Conservation (phyloP, 2,888 invertebrate genomes). For the Rhorus exstirpatorius region DNA sequence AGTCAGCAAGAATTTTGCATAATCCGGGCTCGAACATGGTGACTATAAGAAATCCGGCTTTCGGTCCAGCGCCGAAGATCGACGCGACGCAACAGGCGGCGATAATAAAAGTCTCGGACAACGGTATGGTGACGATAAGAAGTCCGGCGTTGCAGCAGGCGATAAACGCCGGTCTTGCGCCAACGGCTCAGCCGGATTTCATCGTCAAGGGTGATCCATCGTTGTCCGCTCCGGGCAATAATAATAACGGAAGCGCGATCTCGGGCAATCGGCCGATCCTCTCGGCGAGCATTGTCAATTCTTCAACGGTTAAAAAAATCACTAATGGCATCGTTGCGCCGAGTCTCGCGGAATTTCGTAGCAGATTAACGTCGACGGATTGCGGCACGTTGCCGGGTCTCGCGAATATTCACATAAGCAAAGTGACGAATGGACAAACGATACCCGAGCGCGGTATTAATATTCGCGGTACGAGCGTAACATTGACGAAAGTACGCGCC, state of each 20-base stretch:
- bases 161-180: slow-evolving; percentile 84
- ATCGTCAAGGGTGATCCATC: slow-evolving; percentile 82
- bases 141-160: slow-evolving; percentile 89
- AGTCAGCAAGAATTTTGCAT: slow-evolving; percentile 85
- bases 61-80: slow-evolving; percentile 88
- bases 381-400: slow-evolving; percentile 81
- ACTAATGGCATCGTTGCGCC: slow-evolving; percentile 80
- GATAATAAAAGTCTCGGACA: slow-evolving; percentile 90
- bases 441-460: slow-evolving; percentile 85
- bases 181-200: slow-evolving; percentile 84
- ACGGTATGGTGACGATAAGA: slow-evolving; percentile 94
- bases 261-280: slow-evolving; percentile 67
- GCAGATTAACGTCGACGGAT: slow-evolving; percentile 79
- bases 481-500: slow-evolving; percentile 82
- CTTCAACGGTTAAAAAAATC: slow-evolving; percentile 73
- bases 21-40: slow-evolving; percentile 89
- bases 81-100: slow-evolving; percentile 88
- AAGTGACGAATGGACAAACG: slow-evolving; percentile 83
- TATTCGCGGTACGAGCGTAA: slow-evolving; percentile 84
- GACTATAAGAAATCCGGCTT: slow-evolving; percentile 93
- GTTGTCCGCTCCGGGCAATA: slow-evolving; percentile 28
- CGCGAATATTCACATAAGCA: slow-evolving; percentile 85
- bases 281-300: slow-evolving; percentile 48
- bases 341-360: slow-evolving; percentile 81
- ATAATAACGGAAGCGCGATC: slow-evolving; percentile 35